Conservation (phyloP, 2,113 vertebrate genomes). For the Esox niger region DNA sequence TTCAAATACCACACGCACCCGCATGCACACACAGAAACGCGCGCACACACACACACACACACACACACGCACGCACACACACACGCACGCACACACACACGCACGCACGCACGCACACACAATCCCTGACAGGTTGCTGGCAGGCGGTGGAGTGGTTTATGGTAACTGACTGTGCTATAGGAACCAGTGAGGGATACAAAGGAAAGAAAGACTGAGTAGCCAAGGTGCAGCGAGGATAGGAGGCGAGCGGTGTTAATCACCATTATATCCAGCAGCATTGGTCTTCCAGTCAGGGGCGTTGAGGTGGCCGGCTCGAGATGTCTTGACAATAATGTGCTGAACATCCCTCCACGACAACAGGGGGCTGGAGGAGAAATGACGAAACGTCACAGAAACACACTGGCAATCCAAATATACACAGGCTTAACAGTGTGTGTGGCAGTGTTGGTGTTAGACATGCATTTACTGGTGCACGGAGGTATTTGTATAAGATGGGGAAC, state of each 20-base stretch:
- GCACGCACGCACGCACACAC: conserved; percentile 32
- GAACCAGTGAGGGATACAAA: neutral
- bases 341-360: conserved; percentile 96
- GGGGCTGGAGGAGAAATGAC: conserved; percentile 71
- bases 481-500: neutral
- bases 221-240: too few relatives aligned
- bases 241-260: conserved; percentile 58
- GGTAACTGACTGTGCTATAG: neutral
- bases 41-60: conserved; percentile 32
- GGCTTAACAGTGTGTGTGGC: neutral
- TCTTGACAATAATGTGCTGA: conserved; percentile 98
- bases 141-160: neutral
- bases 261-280: conserved; percentile 97
- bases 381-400: neutral
- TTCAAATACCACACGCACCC: conserved; percentile 30
- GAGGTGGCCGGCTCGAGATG: conserved; percentile 93
- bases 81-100: conserved; percentile 31
- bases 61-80: conserved; percentile 20
- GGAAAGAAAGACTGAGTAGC: conserved; percentile 26
- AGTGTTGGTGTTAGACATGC: neutral
- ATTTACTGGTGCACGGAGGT: too few relatives aligned
- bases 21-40: conserved; percentile 34
- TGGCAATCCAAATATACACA: neutral
- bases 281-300: conserved; percentile 99
- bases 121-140: conserved; percentile 49